These are phyloP conservation scores for Lissonota sp. DNA, from an alignment of 2,888 invertebrate genomes.

Conservation along the genomic window DNA sequence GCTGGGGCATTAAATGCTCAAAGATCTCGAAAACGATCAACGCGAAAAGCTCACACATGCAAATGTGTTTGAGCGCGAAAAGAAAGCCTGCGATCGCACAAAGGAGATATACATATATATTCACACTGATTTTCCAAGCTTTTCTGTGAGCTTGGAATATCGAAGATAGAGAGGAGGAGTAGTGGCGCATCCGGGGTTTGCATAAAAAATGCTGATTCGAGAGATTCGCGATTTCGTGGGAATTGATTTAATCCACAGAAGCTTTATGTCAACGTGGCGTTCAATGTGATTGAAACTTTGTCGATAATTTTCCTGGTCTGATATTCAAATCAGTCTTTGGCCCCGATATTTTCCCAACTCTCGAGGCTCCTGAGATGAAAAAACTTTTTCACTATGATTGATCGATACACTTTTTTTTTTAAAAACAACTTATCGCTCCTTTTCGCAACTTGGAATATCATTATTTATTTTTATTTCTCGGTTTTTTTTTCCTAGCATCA, in stretches of 20 bases:
- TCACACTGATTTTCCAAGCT: constrained; percentile 9
- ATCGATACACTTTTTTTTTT: not conserved
- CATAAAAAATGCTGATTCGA: constrained; percentile 15
- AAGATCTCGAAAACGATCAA: not conserved
- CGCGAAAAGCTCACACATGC: constrained; percentile 26
- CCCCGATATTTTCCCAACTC: too few species aligned
- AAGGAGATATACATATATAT: constrained; percentile 17
- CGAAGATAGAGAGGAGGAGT: constrained; percentile 5
- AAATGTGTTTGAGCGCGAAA: constrained; percentile 34
- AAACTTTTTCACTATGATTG: not conserved
- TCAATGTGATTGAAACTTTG: too few species aligned
- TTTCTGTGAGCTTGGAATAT: constrained; percentile 8
- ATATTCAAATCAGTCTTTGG: too few species aligned
- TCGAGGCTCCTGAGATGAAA: too few species aligned
- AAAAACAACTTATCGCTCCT: too few species aligned
- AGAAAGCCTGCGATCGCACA: constrained; percentile 34
- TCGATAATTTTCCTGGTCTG: too few species aligned
- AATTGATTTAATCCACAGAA: too few species aligned
- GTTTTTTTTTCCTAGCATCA: not conserved
- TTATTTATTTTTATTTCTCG: not conserved
- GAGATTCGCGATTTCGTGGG: constrained; percentile 18
- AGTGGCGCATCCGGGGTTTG: not conserved
- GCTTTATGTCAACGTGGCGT: too few species aligned
- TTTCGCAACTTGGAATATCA: not conserved
- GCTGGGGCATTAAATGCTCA: too few species aligned